These are phyloP conservation scores for Heliconius cydno DNA, from an alignment of 2,888 invertebrate genomes.

Conservation along the genomic window DNA sequence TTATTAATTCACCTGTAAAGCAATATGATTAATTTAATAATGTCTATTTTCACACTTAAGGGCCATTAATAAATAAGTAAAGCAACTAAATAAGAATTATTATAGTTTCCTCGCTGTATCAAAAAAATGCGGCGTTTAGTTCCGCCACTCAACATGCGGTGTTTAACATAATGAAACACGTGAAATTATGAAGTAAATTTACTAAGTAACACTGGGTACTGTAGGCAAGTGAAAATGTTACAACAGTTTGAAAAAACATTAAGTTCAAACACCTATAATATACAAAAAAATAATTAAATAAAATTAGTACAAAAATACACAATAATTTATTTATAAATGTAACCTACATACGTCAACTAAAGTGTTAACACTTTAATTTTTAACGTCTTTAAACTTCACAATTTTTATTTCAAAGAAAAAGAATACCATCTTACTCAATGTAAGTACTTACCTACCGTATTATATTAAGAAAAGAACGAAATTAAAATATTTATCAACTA, in stretches of 20 bases:
- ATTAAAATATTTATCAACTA: too few species aligned
- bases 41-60: neutral
- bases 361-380: neutral
- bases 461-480: too few species aligned
- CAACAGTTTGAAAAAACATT: neutral
- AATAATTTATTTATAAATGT: neutral
- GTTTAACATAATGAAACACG: neutral
- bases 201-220: neutral
- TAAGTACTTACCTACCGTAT: too few species aligned
- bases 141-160: neutral
- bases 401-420: too few species aligned
- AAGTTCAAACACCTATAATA: neutral
- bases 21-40: neutral
- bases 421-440: too few species aligned
- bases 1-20: constrained; percentile 39
- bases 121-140: neutral
- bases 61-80: too few species aligned
- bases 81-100: too few species aligned
- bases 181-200: neutral
- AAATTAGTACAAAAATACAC: neutral
- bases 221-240: neutral
- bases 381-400: neutral
- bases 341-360: neutral
- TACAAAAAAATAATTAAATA: too few species aligned
- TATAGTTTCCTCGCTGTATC: neutral